Conservation (phyloP, 2,113 vertebrate genomes). For the Anhinga rufa region DNA sequence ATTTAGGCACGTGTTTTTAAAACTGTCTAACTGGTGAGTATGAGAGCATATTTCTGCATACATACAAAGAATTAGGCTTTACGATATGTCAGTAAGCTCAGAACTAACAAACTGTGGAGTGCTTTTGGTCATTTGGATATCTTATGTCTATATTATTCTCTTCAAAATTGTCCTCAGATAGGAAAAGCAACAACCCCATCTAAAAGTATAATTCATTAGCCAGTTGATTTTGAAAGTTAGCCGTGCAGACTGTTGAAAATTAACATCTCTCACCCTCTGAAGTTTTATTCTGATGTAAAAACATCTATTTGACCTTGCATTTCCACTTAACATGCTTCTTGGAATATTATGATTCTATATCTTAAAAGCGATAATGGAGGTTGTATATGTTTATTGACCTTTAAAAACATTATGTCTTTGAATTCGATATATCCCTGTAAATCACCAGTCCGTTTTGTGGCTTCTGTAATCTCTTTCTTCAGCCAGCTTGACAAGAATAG, state of each 20-base stretch:
- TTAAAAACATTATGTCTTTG: not conserved
- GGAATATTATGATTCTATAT: not conserved
- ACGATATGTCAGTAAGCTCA: not conserved
- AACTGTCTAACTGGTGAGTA: not conserved
- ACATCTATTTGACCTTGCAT: not conserved
- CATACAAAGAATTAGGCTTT: not conserved
- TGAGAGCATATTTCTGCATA: not conserved
- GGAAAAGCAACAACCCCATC: not conserved
- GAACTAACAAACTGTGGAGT: fast-evolving
- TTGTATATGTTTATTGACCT: not conserved
- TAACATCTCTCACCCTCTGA: not conserved
- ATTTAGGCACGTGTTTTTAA: not conserved
- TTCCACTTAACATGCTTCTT: not conserved
- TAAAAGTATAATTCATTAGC: conserved; percentile 8
- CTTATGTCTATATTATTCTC: not conserved
- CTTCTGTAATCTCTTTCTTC: not conserved
- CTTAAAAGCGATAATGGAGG: not conserved
- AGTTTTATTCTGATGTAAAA: not conserved
- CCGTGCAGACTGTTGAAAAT: conserved; percentile 28
- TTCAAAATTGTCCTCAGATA: not conserved
- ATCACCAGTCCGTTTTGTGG: not conserved
- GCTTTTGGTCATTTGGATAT: not conserved
- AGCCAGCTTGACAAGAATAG: not conserved
- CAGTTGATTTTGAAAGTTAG: conserved; percentile 1
- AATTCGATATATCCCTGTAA: not conserved